Evolutionary conservation across 1,140 invertebrate genomes (phyloP).

Genomic region (Hycleus phaleratus): DNA sequence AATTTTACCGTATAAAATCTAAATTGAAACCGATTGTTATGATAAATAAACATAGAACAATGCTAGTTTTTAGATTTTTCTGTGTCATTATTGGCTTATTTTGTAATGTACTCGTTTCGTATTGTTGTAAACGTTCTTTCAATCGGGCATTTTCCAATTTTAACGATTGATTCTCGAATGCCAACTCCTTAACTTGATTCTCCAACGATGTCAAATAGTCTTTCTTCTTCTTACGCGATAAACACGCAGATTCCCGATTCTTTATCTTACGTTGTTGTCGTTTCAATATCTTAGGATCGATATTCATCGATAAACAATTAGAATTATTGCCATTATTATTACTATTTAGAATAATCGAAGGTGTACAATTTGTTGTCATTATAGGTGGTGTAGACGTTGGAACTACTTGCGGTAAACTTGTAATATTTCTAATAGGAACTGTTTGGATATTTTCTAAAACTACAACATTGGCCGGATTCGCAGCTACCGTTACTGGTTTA

Average conservation of each 20-base stretch:
- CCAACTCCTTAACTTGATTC: slow-evolving; percentile 58
- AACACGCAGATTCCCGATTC: slow-evolving; percentile 80
- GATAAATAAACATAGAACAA: slow-evolving; percentile 31
- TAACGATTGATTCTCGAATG: slow-evolving; percentile 64
- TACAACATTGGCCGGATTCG: slow-evolving; percentile 20
- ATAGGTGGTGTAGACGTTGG: slow-evolving; percentile 6
- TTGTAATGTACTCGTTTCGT: slow-evolving; percentile 6
- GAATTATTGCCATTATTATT: slow-evolving; percentile 2
- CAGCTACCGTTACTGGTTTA: neutral
- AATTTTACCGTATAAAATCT: slow-evolving; percentile 27
- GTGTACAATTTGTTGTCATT: slow-evolving; percentile 8
- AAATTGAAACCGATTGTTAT: slow-evolving; percentile 32
- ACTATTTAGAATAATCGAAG: slow-evolving; percentile 15
- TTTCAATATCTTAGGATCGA: slow-evolving; percentile 55
- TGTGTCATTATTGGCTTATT: slow-evolving; percentile 5
- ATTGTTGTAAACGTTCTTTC: slow-evolving; percentile 23
- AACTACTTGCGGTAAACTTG: slow-evolving; percentile 13
- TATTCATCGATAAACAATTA: neutral
- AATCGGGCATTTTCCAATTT: slow-evolving; percentile 40
- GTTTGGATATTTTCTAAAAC: slow-evolving; percentile 27
- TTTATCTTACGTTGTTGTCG: slow-evolving; percentile 86
- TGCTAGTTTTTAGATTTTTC: slow-evolving; percentile 26
- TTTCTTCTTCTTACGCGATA: slow-evolving; percentile 87
- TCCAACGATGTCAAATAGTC: slow-evolving; percentile 80
- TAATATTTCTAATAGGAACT: slow-evolving; percentile 15